Percentiles rank a stretch among this genome's conserved stretches.
phyloP scores from a whole-genome alignment of 2,888 invertebrate genomes.

The Halictus quadricinctus region DNA sequence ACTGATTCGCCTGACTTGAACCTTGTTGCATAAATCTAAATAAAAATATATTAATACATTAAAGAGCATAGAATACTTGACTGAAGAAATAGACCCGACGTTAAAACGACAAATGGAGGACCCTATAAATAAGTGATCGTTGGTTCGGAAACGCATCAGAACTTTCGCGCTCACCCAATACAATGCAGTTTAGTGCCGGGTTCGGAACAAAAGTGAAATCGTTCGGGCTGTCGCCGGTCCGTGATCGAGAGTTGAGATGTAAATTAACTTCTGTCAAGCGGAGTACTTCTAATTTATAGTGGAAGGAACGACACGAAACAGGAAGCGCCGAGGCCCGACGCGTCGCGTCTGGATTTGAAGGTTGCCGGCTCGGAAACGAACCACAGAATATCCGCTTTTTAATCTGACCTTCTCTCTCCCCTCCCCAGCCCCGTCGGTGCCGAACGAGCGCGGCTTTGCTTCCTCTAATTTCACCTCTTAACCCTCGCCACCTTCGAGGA shows the following conservation, averaged over 20 bases:
- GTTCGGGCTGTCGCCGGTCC: neutral
- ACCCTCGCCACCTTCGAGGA: slow-evolving; percentile 59
- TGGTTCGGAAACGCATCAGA: neutral
- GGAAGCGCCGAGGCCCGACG: neutral
- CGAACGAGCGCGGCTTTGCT: slow-evolving; percentile 31
- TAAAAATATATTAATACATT: no score
- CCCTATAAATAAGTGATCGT: neutral
- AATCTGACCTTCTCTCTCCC: neutral
- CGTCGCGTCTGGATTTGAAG: neutral
- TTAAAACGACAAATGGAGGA: neutral
- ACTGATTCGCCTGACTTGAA: no score
- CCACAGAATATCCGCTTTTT: neutral
- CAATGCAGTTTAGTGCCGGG: neutral
- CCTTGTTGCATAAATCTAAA: no score
- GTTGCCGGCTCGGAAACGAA: slow-evolving; percentile 4
- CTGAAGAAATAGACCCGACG: no score
- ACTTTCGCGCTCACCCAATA: slow-evolving; percentile 6
- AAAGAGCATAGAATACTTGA: no score
- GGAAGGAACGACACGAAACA: slow-evolving; percentile 4
- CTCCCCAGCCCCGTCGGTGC: neutral
- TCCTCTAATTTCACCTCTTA: slow-evolving; percentile 66
- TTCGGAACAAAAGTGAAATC: slow-evolving; percentile 11
- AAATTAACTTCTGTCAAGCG: slow-evolving; percentile 13
- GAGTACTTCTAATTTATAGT: slow-evolving; percentile 7
- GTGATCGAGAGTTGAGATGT: neutral